Conservation (phyloP, 2,888 invertebrate genomes). For the Helleia helle region DNA sequence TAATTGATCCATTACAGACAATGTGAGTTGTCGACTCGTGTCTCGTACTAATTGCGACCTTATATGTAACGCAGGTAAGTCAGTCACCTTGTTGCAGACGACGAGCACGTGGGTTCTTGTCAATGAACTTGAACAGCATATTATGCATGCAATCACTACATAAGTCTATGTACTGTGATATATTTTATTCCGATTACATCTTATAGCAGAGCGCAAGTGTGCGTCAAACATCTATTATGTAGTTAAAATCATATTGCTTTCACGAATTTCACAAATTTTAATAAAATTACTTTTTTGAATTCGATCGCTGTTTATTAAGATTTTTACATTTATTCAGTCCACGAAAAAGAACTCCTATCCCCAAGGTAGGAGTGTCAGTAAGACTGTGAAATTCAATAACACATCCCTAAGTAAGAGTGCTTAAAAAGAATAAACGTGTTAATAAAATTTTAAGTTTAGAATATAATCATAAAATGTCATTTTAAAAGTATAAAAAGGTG, state of each 20-base stretch:
- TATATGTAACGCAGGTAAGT: slow-evolving; percentile 47
- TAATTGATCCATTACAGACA: slow-evolving; percentile 11
- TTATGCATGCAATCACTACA: slow-evolving; percentile 47
- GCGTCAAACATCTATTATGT: background rate
- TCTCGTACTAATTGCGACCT: slow-evolving; percentile 39
- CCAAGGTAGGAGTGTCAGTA: too few relatives aligned
- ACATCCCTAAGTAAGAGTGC: too few relatives aligned
- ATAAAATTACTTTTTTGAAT: too few relatives aligned
- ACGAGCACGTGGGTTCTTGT: slow-evolving; percentile 56
- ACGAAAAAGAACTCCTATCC: too few relatives aligned
- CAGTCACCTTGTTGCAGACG: slow-evolving; percentile 52
- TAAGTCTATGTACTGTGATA: slow-evolving; percentile 28
- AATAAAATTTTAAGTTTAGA: too few relatives aligned
- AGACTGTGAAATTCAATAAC: too few relatives aligned
- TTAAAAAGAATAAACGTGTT: too few relatives aligned
- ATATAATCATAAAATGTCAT: too few relatives aligned
- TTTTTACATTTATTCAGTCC: too few relatives aligned
- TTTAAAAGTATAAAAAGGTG: slow-evolving; percentile 5
- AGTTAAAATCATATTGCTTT: background rate
- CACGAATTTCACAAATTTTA: too few relatives aligned
- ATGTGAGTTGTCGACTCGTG: slow-evolving; percentile 24
- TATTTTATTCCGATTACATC: slow-evolving; percentile 6
- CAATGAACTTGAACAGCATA: slow-evolving; percentile 59
- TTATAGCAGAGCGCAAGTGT: background rate
- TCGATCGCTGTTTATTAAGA: too few relatives aligned